These are phyloP conservation scores for Perodicticus potto DNA, from an alignment of 2,797 vertebrate genomes.

Conservation along the genomic window DNA sequence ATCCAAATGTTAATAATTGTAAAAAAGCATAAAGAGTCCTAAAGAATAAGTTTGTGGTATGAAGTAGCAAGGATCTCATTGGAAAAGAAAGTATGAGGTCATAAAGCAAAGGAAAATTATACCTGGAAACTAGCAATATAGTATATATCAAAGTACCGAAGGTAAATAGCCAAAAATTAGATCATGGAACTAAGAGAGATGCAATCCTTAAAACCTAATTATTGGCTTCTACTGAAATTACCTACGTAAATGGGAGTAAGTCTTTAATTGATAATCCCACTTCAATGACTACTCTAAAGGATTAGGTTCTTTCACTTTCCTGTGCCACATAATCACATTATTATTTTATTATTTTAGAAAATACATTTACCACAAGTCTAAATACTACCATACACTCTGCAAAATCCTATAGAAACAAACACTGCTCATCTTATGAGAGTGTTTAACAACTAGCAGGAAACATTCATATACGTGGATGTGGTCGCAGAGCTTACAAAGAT, in stretches of 20 bases:
- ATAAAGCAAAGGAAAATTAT: background rate
- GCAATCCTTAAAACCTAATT: background rate
- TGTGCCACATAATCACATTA: background rate
- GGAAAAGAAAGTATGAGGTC: background rate
- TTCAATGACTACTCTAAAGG: background rate
- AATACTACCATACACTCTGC: background rate
- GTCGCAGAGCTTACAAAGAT: background rate
- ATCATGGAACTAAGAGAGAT: background rate
- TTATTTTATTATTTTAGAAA: background rate
- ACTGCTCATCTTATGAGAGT: background rate
- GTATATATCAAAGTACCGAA: background rate
- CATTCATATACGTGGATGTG: background rate
- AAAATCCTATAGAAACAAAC: background rate
- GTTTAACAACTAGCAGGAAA: background rate
- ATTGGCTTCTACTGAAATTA: background rate
- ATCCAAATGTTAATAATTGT: background rate
- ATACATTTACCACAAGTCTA: background rate
- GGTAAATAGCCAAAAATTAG: background rate
- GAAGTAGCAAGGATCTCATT: background rate
- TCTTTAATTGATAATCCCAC: background rate
- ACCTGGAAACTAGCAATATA: background rate
- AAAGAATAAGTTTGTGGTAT: background rate
- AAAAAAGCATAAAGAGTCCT: background rate
- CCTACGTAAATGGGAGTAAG: background rate
- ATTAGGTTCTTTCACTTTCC: background rate